Conservation (phyloP, 2,113 vertebrate species). For the Choloepus hoffmanni region DNA sequence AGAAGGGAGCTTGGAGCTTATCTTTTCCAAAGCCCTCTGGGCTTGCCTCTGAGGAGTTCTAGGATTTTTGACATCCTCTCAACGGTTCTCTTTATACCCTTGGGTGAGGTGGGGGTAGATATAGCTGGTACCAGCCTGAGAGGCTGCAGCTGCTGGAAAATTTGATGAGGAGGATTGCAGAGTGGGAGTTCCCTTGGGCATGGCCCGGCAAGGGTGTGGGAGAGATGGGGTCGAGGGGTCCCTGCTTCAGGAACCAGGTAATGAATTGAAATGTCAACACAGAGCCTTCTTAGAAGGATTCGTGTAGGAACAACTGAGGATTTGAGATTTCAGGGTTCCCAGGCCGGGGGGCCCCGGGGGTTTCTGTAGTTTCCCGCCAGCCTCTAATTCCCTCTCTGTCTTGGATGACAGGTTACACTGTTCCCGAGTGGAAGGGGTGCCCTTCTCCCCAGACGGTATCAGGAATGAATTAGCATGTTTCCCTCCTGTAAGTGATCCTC, state of each 20-base stretch:
- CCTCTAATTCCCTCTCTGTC: conserved; percentile 72
- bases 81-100: neutral
- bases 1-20: neutral
- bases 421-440: neutral
- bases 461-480: conserved; percentile 86
- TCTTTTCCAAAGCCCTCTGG: neutral
- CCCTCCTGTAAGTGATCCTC: conserved; percentile 88
- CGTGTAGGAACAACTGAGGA: conserved; percentile 69
- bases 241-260: neutral
- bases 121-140: conserved; percentile 27
- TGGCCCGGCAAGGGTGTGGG: neutral
- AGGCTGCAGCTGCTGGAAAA: conserved; percentile 41
- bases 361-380: neutral
- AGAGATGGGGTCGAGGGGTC: neutral
- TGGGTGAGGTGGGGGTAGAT: neutral
- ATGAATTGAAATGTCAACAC: conserved; percentile 69
- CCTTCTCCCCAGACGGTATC: conserved; percentile 69
- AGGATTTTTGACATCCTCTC: neutral
- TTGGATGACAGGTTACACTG: conserved; percentile 59
- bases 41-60: neutral
- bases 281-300: conserved; percentile 54
- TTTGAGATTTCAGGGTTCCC: conserved; percentile 71
- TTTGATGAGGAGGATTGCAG: neutral
- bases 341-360: neutral
- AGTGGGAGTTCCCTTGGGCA: neutral